Evolutionary conservation across 2,797 vertebrate species (phyloP).

Genomic region (Stomatorhinus walkeri): DNA sequence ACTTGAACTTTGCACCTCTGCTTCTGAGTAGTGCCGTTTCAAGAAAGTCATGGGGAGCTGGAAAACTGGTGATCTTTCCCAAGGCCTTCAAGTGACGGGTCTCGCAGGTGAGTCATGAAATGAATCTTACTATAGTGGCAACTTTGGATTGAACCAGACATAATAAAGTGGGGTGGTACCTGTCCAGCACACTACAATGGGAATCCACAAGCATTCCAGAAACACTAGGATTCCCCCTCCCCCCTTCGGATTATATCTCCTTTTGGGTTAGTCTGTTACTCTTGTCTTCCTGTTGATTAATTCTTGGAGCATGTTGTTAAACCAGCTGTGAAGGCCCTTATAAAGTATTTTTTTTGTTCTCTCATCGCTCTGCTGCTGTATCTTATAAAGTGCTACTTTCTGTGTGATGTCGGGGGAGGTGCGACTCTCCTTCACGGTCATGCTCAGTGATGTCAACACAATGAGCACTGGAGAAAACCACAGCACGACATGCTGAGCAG

Average conservation of each 20-base stretch:
- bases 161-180: background rate
- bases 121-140: background rate
- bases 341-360: background rate
- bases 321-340: background rate
- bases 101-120: background rate
- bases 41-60: background rate
- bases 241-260: background rate
- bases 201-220: background rate
- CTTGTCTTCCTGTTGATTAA: background rate
- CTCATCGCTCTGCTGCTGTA: background rate
- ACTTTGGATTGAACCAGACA: background rate
- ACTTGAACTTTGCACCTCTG: background rate
- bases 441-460: background rate
- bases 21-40: background rate
- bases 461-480: background rate
- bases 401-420: background rate
- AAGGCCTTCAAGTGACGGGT: background rate
- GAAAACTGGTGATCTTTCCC: background rate
- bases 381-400: background rate
- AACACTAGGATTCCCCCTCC: background rate
- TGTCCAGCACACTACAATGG: background rate
- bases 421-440: background rate
- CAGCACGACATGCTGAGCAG: background rate
- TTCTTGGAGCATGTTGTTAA: background rate
- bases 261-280: background rate